A percentile compares a stretch with the other conserved stretches of the same genome.
phyloP scores from a whole-genome alignment of 2,888 invertebrate species.

The Drosophila koepferae region DNA sequence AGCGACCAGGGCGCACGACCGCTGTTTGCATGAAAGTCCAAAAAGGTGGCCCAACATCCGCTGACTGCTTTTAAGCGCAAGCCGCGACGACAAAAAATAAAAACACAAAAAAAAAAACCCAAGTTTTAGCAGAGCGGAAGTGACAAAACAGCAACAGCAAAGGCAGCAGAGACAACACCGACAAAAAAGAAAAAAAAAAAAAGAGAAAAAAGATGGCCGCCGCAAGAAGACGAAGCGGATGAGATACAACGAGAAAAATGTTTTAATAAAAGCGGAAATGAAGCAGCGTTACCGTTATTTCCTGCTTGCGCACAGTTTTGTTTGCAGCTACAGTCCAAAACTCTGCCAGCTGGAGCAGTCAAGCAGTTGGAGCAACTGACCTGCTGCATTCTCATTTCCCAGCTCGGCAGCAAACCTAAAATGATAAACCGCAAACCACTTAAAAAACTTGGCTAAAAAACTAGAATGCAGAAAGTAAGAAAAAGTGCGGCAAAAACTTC shows the following conservation, averaged over 20 bases:
- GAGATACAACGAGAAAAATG: conserved; percentile 77
- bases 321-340: conserved; percentile 49
- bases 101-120: conserved; percentile 22
- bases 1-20: not conserved
- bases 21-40: conserved; percentile 56
- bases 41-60: conserved; percentile 70
- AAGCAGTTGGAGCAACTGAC: conserved; percentile 10
- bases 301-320: conserved; percentile 76
- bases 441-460: conserved; percentile 60
- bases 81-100: conserved; percentile 32
- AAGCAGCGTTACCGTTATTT: conserved; percentile 81
- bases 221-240: conserved; percentile 53
- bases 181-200: not conserved
- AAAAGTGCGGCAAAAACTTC: conserved; percentile 48
- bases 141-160: conserved; percentile 60
- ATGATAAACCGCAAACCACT: conserved; percentile 76
- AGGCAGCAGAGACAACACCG: conserved; percentile 10
- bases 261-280: conserved; percentile 81
- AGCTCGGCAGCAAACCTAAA: conserved; percentile 38
- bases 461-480: not conserved
- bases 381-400: conserved; percentile 60
- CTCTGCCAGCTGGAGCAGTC: not conserved
- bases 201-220: conserved; percentile 52
- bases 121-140: conserved; percentile 70
- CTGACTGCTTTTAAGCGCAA: conserved; percentile 63